Base-by-base conservation (phyloP, 2,797 vertebrate species). In the Poecilia gillii region DNA sequence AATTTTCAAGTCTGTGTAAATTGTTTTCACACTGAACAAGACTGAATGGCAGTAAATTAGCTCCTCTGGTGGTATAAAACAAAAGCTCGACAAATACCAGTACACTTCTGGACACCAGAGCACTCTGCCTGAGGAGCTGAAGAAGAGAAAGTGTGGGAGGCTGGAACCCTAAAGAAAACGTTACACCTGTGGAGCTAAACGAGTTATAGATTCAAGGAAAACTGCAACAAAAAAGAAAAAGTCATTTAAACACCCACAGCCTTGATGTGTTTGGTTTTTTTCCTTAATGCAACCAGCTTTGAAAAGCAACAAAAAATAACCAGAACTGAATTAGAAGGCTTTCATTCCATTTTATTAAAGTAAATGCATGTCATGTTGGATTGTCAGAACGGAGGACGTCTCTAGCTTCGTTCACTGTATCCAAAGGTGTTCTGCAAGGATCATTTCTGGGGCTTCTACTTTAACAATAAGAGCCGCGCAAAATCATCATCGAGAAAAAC, bases 31-130 rank as follows among this genome's bases (percentile, higher is more conserved):
- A 85, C 78, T 76, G 82, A 85, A 89, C 71, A 79, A 83, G 68
- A 81, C 57, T 84, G 76, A 89, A 88, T 76, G 88, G 78, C 74
- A 87, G 85, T 59, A 87, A 91, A 90, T 89, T 62, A 85, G 82
- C 76, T 89, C 77, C 74, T 85, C 81, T 90, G 75, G 86, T 82
- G 75, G 75, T 41, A 81, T 57, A 74, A 79, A 62, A 78, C 13
- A 72, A 80, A 76, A 13, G 12, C 47, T 66, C 75, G 75, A 86
- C 76, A 71, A 87, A 78, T 78, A 80, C 31, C 59, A 45, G 59
- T 41, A 70, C 36, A 66, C 66, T 64, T 79, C 43, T 79, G 72
- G 77, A 78, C 68, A 75, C 72, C 49, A 68, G 4, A 79, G 74
- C 46, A 33, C 14, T 71, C 66, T 28, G 64, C 55, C n/a, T 36